phyloP scores from a whole-genome alignment of 2,888 invertebrate species.

The Rhagonycha fulva region DNA sequence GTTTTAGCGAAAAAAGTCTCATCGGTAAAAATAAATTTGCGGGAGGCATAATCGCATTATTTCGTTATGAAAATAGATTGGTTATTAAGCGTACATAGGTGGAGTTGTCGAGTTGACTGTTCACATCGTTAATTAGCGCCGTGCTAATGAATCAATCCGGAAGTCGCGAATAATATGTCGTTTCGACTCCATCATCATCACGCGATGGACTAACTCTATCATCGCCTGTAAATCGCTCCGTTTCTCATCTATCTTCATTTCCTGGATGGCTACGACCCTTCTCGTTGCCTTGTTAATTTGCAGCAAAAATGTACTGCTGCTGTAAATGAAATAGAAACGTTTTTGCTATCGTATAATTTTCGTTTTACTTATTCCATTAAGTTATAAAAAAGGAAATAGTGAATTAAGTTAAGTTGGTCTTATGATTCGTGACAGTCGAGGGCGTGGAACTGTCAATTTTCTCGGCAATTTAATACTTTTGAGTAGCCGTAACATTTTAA shows the following conservation, averaged over 20 bases:
- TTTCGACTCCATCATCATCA: constrained; percentile 35
- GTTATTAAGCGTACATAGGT: background rate
- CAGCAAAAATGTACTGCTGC: constrained; percentile 40
- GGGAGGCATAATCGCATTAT: background rate
- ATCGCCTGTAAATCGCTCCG: constrained; percentile 32
- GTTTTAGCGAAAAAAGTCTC: constrained; percentile 36
- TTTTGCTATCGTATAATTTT: constrained; percentile 38
- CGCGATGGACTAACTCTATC: constrained; percentile 27
- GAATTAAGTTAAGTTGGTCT: constrained; percentile 38
- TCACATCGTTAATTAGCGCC: constrained; percentile 38
- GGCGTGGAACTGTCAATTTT: constrained; percentile 28
- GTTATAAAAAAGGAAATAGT: constrained; percentile 35
- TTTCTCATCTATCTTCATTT: constrained; percentile 45
- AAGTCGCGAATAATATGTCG: constrained; percentile 35
- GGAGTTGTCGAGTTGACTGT: constrained; percentile 32
- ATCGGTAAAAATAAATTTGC: background rate
- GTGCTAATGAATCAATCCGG: constrained; percentile 40
- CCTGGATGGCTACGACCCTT: constrained; percentile 42
- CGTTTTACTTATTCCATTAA: constrained; percentile 33
- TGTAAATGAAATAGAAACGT: constrained; percentile 43
- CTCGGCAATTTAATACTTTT: constrained; percentile 19
- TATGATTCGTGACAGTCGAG: constrained; percentile 35
- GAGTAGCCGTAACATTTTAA: constrained; percentile 7
- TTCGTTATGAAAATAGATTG: background rate
- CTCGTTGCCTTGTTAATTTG: constrained; percentile 41